These are phyloP conservation scores for Eupithecia subfuscata DNA, from an alignment of 2,888 invertebrate species.

Conservation along the genomic window DNA sequence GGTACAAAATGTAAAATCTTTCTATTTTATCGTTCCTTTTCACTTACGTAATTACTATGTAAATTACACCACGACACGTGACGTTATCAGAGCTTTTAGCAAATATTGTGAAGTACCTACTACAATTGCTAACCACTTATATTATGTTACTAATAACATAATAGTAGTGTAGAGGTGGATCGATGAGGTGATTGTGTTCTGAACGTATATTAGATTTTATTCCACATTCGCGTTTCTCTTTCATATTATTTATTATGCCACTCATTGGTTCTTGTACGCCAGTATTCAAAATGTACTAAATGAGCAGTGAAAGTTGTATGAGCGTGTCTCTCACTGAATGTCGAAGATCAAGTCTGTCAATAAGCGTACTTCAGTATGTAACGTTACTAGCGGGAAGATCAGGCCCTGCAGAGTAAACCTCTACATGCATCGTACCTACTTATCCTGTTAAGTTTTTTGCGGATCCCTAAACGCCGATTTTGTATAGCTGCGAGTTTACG, in stretches of 20 bases:
- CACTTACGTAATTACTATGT: background rate
- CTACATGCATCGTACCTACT: too few relatives aligned
- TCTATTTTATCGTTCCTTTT: background rate
- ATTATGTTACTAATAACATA: background rate
- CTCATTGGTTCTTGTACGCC: too few relatives aligned
- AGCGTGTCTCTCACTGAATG: too few relatives aligned
- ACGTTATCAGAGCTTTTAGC: background rate
- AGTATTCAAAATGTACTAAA: too few relatives aligned
- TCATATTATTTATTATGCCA: too few relatives aligned
- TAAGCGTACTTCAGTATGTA: background rate
- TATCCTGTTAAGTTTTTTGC: background rate
- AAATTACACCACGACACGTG: background rate
- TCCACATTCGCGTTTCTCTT: background rate
- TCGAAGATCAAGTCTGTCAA: too few relatives aligned
- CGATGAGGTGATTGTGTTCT: background rate
- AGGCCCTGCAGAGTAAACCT: too few relatives aligned
- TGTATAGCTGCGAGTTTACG: slow-evolving; percentile 39
- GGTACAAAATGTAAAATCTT: background rate
- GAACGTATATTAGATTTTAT: background rate
- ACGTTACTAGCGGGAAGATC: too few relatives aligned
- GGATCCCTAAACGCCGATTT: slow-evolving; percentile 39
- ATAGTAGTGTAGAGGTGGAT: background rate
- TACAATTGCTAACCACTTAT: too few relatives aligned
- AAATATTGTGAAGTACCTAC: background rate
- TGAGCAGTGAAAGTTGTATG: too few relatives aligned